phyloP scores from a whole-genome alignment of 1,140 invertebrate species.

The Eumaeus atala region DNA sequence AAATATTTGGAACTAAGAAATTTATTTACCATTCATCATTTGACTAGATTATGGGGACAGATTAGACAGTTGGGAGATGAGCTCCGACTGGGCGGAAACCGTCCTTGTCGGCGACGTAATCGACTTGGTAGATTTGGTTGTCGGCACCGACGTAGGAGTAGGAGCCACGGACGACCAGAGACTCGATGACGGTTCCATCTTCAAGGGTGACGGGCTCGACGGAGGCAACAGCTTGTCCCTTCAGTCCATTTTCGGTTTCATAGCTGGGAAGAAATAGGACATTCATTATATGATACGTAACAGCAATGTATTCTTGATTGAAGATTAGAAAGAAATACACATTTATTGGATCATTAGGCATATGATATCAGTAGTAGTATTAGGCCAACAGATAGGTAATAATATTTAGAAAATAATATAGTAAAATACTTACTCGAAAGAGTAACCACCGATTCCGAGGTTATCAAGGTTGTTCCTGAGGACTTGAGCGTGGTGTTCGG shows the following conservation, averaged over 20 bases:
- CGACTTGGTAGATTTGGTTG: not conserved
- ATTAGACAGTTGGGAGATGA: not conserved
- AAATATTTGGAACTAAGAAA: too few species aligned
- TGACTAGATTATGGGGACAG: not conserved
- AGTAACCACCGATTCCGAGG: not conserved
- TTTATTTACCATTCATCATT: too few species aligned
- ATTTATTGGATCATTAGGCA: too few species aligned
- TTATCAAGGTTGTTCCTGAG: not conserved
- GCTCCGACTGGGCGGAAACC: not conserved
- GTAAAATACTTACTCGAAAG: not conserved
- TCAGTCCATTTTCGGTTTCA: not conserved
- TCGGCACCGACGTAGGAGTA: not conserved
- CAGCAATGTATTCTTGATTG: too few species aligned
- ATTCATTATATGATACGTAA: too few species aligned
- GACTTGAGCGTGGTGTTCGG: not conserved
- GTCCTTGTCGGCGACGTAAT: constrained; percentile 3
- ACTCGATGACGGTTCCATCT: not conserved
- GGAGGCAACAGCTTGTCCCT: not conserved
- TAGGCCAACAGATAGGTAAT: too few species aligned
- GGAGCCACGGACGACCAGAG: not conserved
- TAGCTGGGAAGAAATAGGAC: not conserved
- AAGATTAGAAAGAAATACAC: too few species aligned
- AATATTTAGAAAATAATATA: not conserved
- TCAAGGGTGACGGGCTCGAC: not conserved
- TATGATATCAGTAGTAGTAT: too few species aligned